phyloP scores from a whole-genome alignment of 1,140 invertebrate species.

The Globodera ellingtonae region DNA sequence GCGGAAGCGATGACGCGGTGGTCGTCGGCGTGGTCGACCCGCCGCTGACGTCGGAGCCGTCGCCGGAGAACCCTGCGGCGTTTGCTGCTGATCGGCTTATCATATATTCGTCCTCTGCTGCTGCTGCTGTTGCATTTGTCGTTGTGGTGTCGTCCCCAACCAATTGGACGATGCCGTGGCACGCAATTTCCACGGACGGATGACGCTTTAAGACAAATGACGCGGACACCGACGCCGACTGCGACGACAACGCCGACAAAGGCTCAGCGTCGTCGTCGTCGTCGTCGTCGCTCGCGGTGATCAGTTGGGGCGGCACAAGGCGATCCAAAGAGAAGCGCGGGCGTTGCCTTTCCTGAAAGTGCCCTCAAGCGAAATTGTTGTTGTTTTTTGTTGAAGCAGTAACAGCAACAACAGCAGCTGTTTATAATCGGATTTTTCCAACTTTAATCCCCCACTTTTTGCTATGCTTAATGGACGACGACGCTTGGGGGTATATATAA shows the following conservation, averaged over 20 bases:
- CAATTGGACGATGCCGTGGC: conserved; percentile 14
- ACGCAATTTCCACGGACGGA: neutral
- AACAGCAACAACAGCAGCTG: too few relatives aligned
- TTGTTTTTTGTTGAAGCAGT: too few relatives aligned
- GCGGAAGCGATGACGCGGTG: neutral
- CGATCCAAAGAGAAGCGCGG: conserved; percentile 21
- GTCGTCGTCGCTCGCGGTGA: neutral
- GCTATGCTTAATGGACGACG: too few relatives aligned
- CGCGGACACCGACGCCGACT: neutral
- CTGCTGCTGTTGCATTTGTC: neutral
- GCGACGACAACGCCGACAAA: conserved; percentile 2
- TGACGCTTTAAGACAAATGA: neutral
- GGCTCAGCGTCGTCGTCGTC: neutral
- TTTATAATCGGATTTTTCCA: too few relatives aligned
- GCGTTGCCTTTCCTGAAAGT: neutral
- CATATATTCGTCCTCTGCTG: neutral
- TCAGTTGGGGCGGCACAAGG: conserved; percentile 9
- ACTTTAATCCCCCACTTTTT: too few relatives aligned
- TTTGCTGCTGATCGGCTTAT: neutral
- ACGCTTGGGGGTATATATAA: too few relatives aligned
- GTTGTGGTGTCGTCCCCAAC: neutral
- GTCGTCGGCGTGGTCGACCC: neutral
- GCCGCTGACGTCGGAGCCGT: neutral
- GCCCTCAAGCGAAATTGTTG: neutral
- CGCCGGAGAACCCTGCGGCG: too few relatives aligned